phyloP scores from a whole-genome alignment of 2,888 invertebrate species.

The Aphodius granarius region DNA sequence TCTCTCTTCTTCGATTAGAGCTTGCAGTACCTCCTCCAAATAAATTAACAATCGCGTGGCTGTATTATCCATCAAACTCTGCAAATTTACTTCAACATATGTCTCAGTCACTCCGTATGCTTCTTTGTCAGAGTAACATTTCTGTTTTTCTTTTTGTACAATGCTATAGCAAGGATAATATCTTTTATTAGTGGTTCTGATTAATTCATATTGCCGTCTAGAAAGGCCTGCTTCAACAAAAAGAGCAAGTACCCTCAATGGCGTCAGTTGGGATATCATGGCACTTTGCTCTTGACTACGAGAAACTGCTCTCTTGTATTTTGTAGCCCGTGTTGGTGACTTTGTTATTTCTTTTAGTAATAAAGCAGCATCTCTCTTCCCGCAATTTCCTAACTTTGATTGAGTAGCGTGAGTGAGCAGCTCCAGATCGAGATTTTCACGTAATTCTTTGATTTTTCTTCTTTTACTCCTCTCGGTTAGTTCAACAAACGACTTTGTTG shows the following conservation, averaged over 20 bases:
- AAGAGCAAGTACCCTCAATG: conserved; percentile 54
- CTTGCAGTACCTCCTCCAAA: conserved; percentile 24
- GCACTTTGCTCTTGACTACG: not conserved
- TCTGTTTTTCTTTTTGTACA: not conserved
- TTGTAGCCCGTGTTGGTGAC: not conserved
- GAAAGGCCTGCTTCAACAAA: conserved; percentile 64
- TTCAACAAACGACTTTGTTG: conserved; percentile 1
- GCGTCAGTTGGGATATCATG: not conserved
- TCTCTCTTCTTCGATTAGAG: conserved; percentile 24
- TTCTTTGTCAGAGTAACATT: conserved; percentile 9
- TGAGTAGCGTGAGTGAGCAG: conserved; percentile 1
- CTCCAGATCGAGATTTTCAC: not conserved
- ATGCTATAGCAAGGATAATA: not conserved
- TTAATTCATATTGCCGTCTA: conserved; percentile 57
- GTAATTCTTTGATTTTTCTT: not conserved
- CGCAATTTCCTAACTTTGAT: too few species aligned
- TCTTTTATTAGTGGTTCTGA: not conserved
- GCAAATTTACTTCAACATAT: conserved; percentile 1
- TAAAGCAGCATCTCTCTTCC: too few species aligned
- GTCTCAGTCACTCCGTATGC: not conserved
- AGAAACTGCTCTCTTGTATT: conserved; percentile 42
- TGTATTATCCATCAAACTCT: conserved; percentile 9
- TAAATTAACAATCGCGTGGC: conserved; percentile 21
- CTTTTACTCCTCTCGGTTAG: not conserved
- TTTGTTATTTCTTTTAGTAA: not conserved